A percentile compares a stretch with the other conserved stretches of the same genome.
These are phyloP conservation scores for Apocheima hispidaria DNA, from an alignment of 2,888 invertebrate species.

Conservation along the genomic window DNA sequence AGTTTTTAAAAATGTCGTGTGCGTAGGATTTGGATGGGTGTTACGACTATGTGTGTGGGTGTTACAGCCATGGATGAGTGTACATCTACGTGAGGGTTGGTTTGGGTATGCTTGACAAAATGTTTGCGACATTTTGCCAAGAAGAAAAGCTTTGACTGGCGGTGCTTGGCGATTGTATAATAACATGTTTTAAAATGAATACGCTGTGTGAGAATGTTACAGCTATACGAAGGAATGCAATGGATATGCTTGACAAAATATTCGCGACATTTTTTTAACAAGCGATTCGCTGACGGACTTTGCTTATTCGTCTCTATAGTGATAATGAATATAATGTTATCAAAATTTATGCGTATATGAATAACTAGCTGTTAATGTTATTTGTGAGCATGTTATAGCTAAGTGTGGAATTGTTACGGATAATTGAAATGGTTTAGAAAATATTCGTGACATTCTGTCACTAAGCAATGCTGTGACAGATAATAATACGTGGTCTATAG, in stretches of 20 bases:
- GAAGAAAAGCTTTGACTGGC: slow-evolving; percentile 81
- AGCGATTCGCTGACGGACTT: slow-evolving; percentile 81
- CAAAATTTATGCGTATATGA: no score
- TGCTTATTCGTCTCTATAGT: slow-evolving; percentile 79
- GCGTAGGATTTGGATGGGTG: no score
- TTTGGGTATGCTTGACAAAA: neutral
- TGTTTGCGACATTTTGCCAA: slow-evolving; percentile 75
- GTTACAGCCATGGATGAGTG: slow-evolving; percentile 40
- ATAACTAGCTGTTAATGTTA: neutral
- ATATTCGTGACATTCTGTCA: no score
- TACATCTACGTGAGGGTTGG: slow-evolving; percentile 17
- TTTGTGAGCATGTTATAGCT: neutral
- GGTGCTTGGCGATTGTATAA: slow-evolving; percentile 81
- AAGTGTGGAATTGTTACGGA: neutral
- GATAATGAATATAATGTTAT: neutral
- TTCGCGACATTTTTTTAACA: slow-evolving; percentile 78
- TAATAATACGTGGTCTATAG: no score
- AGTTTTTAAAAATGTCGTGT: no score
- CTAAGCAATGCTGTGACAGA: no score
- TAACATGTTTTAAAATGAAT: slow-evolving; percentile 76
- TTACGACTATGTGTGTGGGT: slow-evolving; percentile 42
- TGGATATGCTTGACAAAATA: neutral
- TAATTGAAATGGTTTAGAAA: no score
- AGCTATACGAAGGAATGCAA: neutral
- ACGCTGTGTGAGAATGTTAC: slow-evolving; percentile 51